These are phyloP conservation scores for Phodopus roborovskii DNA, from an alignment of 2,113 vertebrate genomes.

Conservation along the genomic window DNA sequence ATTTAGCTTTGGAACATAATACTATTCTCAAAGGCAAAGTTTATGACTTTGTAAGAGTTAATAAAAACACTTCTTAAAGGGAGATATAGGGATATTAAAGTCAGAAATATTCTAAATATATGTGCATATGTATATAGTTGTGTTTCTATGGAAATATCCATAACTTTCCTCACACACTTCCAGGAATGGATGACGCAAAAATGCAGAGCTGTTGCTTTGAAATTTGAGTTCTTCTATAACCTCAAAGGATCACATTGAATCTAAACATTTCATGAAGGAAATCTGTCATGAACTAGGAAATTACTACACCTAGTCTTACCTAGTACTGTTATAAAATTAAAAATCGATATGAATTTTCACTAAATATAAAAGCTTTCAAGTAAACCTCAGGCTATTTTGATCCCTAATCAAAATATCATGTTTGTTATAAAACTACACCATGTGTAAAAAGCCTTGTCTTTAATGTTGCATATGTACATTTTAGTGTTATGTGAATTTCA, in stretches of 20 bases:
- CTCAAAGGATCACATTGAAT: slow-evolving; percentile 29
- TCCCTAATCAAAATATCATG: slow-evolving; percentile 57
- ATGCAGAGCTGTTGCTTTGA: slow-evolving; percentile 47
- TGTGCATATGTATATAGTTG: neutral
- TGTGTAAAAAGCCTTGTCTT: slow-evolving; percentile 13
- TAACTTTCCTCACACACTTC: neutral
- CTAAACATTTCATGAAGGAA: slow-evolving; percentile 58
- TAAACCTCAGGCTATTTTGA: slow-evolving; percentile 37
- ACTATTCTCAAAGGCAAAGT: slow-evolving; percentile 14
- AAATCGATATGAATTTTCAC: slow-evolving; percentile 44
- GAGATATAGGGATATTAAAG: neutral
- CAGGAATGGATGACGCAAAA: neutral
- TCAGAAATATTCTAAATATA: slow-evolving; percentile 16
- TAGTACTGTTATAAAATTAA: slow-evolving; percentile 46
- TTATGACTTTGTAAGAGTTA: slow-evolving; percentile 31
- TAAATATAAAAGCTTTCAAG: slow-evolving; percentile 59
- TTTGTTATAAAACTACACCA: slow-evolving; percentile 40
- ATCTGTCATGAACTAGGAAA: slow-evolving; percentile 50
- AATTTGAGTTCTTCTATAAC: slow-evolving; percentile 35
- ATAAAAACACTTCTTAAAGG: slow-evolving; percentile 39
- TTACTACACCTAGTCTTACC: neutral
- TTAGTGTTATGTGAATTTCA: neutral
- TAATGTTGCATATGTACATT: neutral
- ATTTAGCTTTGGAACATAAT: slow-evolving; percentile 30
- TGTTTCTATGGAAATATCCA: neutral